phyloP scores from a whole-genome alignment of 2,113 vertebrate species.

The Toxotes jaculatrix region DNA sequence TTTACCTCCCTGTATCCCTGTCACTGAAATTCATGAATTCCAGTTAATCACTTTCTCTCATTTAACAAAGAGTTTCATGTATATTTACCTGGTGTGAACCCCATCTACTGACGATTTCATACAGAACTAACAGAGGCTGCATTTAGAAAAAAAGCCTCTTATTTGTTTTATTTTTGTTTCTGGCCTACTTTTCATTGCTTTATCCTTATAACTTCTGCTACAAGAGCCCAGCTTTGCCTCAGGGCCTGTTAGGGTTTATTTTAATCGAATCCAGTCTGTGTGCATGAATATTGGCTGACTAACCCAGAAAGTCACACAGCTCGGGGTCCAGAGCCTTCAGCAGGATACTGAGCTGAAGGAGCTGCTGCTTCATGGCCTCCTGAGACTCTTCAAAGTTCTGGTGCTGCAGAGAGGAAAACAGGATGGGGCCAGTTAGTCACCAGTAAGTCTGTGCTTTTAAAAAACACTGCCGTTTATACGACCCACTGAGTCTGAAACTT shows the following conservation, averaged over 20 bases:
- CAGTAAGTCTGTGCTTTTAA: fast-evolving
- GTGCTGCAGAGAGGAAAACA: constrained; percentile 80
- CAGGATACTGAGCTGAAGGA: constrained; percentile 89
- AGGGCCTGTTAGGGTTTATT: background rate
- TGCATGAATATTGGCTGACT: constrained; percentile 20
- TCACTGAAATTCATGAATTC: background rate
- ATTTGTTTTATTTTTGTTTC: background rate
- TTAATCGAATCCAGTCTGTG: background rate
- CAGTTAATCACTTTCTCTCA: background rate
- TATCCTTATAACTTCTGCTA: background rate
- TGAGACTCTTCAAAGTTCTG: constrained; percentile 96
- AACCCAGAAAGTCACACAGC: constrained; percentile 92
- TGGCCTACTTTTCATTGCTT: background rate
- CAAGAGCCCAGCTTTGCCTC: background rate
- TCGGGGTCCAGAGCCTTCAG: constrained; percentile 89
- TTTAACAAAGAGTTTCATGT: background rate
- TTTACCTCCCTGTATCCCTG: background rate
- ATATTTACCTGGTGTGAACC: background rate
- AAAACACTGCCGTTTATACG: background rate
- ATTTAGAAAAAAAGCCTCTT: too few species aligned
- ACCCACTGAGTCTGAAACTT: background rate
- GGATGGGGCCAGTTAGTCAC: background rate
- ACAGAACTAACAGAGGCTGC: too few species aligned
- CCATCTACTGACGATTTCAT: background rate
- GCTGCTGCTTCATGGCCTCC: constrained; percentile 94